Evolutionary conservation across 2,888 invertebrate species (phyloP), one percentile per base, ranked within the genome.

Genomic region (Thymelicus lineola): DNA sequence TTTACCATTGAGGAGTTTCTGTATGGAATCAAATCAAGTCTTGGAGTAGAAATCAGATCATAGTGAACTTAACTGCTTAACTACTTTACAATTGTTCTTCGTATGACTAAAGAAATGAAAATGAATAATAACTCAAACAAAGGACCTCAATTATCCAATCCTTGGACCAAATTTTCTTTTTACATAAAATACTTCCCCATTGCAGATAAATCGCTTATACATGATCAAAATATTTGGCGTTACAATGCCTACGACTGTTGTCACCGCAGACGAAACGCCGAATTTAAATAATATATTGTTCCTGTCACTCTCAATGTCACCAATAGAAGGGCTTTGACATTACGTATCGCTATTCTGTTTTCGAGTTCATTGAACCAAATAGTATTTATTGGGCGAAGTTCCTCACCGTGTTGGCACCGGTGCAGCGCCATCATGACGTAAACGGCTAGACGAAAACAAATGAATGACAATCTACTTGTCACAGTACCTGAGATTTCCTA

Each of bases 211-310:
- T 14, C 14, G 10, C n/a, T 28, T 55, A 55, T 10, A 1, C 53
- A 28, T 9, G 53, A 12, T 55, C 17, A 14, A 55, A 55, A 35
- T 55, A 55, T 55, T 35, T 35, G 55, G 5, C 28, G 12, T 55
- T 14, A 15, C 7, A 35, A 55, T 35, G 14, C 28, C 55, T 77
- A 71, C 75, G 72, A 73, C 76, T 77, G 75, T 71, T 55, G 7
- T 9, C 20, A 14, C 55, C 28, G 55, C 14, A 55, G 14, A 55
- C 55, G 14, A 53, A 35, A 14, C 14, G 5, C 55, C 55, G 6
- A 55, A 35, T 14, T n/a, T n/a, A n/a, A n/a, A n/a, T n/a, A n/a
- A n/a, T 55, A 55, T 55, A 55, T 53, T 17, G 35, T 35, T 7
- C 53, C 20, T 53, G 53, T 53, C 53, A 53, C 53, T 55, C 20